A percentile compares a stretch with the other conserved stretches of the same genome.
phyloP scores from a whole-genome alignment of 23 tunicate species.

The Trididemnum nubilum region DNA sequence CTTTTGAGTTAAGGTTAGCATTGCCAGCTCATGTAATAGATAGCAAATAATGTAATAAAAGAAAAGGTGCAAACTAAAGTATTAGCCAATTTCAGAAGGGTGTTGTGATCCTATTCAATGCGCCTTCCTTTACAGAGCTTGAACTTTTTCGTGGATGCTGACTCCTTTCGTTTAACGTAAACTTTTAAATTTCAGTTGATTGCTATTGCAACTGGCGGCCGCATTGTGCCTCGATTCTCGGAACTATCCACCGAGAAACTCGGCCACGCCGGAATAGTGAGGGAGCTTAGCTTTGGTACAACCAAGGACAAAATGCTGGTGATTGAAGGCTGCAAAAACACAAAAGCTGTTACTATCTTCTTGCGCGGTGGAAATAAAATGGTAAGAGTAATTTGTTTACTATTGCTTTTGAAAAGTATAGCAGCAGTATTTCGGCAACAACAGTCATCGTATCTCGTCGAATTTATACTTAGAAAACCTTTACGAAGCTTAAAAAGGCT shows the following conservation, averaged over 20 bases:
- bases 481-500: too few species aligned
- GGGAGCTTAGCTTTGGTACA: conserved; percentile 90
- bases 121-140: too few species aligned
- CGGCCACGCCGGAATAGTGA: conserved; percentile 90
- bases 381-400: too few species aligned
- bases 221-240: conserved; percentile 96
- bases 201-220: conserved; percentile 99
- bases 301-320: conserved; percentile 96
- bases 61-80: too few species aligned
- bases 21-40: too few species aligned
- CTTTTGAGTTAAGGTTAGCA: too few species aligned
- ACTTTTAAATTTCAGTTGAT: conserved; percentile 67
- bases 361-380: conserved; percentile 95
- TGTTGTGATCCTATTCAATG: neutral
- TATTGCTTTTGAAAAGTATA: too few species aligned
- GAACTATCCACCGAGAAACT: conserved; percentile 89
- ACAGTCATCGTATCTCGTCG: neutral
- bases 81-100: neutral
- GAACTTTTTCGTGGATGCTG: too few species aligned
- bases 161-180: too few species aligned
- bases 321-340: conserved; percentile 92
- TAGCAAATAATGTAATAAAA: too few species aligned
- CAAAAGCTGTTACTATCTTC: conserved; percentile 96
- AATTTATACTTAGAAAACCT: neutral
- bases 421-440: too few species aligned